A percentile compares a stretch with the other conserved stretches of the same genome.
Conservation (phyloP, 1,140 invertebrate species). For the Agrilus planipennis region DNA sequence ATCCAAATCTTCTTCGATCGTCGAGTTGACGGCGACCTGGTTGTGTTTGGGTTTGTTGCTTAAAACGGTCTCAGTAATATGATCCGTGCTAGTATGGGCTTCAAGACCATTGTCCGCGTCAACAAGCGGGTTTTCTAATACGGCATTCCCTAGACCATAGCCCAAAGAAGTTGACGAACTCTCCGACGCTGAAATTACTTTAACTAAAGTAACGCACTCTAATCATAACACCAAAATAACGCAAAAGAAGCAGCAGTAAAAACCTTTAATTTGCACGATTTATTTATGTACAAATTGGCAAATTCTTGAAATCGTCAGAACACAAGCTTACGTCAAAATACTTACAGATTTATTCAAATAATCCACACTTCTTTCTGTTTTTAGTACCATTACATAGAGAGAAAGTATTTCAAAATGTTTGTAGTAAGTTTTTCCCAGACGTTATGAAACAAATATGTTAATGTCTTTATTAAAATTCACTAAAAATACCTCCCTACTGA, state of each 20-base stretch:
- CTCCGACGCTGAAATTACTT: constrained; percentile 36
- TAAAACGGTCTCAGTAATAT: constrained; percentile 31
- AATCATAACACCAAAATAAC: constrained; percentile 9
- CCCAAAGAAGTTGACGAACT: constrained; percentile 31
- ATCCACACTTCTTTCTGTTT: too few species aligned
- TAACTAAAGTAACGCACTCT: constrained; percentile 36
- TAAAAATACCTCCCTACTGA: too few species aligned
- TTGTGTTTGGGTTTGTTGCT: constrained; percentile 23
- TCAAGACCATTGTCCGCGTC: constrained; percentile 31
- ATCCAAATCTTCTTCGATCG: constrained; percentile 19
- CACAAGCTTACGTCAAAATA: too few species aligned
- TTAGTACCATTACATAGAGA: too few species aligned
- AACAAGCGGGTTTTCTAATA: constrained; percentile 32
- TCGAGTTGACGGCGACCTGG: constrained; percentile 14
- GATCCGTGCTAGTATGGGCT: constrained; percentile 28
- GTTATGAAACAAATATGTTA: too few species aligned
- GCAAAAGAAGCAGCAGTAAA: constrained; percentile 5
- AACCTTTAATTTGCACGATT: not conserved
- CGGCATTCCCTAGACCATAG: constrained; percentile 28
- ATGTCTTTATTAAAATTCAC: too few species aligned
- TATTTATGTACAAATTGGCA: too few species aligned
- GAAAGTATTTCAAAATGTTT: too few species aligned
- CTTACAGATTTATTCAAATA: too few species aligned
- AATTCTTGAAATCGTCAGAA: too few species aligned
- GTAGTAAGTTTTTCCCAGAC: too few species aligned